Evolutionary conservation across 2,113 vertebrate genomes (phyloP).

Genomic region (Mus spicilegus): DNA sequence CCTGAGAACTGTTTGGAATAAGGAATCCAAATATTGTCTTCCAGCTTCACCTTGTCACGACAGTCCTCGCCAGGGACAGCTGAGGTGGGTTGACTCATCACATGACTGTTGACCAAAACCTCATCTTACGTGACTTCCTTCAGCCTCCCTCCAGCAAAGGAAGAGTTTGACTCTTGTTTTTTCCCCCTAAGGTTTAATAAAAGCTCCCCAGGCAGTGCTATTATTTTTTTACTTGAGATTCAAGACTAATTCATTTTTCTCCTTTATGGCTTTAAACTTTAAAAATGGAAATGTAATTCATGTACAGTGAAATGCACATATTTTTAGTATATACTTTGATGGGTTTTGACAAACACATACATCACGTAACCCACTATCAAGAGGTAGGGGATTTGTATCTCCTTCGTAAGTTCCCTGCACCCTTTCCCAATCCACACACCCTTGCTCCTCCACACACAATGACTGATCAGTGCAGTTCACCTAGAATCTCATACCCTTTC

Average conservation of each 20-base stretch:
- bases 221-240: slow-evolving; percentile 35
- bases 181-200: not conserved
- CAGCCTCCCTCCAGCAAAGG: not conserved
- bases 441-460: not conserved
- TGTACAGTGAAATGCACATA: slow-evolving; percentile 6
- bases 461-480: not conserved
- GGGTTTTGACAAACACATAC: slow-evolving; percentile 1
- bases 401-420: not conserved
- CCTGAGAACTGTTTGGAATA: not conserved
- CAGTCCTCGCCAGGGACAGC: not conserved
- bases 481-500: slow-evolving; percentile 38
- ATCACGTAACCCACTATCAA: not conserved
- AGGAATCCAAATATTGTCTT: slow-evolving; percentile 9
- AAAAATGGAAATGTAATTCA: slow-evolving; percentile 44
- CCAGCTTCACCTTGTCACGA: not conserved
- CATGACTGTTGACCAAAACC: not conserved
- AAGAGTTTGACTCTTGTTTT: not conserved
- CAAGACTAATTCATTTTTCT: slow-evolving; percentile 47
- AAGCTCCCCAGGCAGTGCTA: not conserved
- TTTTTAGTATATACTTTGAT: slow-evolving; percentile 24
- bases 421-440: not conserved
- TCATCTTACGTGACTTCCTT: not conserved
- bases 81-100: not conserved
- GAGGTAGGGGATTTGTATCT: not conserved
- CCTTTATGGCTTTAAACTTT: slow-evolving; percentile 33